Evolutionary conservation across 2,113 vertebrate species (phyloP).

Genomic region (Pseudorhombus dupliciocellatus): DNA sequence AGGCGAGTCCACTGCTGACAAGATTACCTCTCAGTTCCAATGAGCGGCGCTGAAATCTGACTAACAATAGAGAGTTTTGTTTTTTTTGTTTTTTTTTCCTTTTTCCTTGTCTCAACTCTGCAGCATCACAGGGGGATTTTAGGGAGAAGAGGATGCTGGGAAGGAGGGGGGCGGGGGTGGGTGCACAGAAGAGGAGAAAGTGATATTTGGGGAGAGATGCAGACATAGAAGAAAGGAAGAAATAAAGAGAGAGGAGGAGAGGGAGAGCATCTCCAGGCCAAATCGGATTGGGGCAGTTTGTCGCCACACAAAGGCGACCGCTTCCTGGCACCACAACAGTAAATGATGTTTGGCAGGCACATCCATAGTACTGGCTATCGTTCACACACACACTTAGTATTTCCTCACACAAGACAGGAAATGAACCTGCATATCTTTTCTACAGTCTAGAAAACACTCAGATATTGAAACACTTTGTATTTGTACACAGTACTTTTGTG

Average conservation of each 20-base stretch:
- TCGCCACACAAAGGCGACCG: conserved; percentile 68
- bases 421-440: neutral
- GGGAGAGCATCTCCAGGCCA: conserved; percentile 39
- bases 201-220: neutral
- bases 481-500: too few relatives aligned
- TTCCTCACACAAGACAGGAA: neutral
- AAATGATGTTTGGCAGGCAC: conserved; percentile 72
- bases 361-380: conserved; percentile 50
- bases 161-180: neutral
- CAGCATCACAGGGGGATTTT: conserved; percentile 32
- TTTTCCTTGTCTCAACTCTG: conserved; percentile 24
- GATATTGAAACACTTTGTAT: too few relatives aligned
- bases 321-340: conserved; percentile 67
- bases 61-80: conserved; percentile 18
- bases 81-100: too few relatives aligned
- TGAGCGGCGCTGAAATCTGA: conserved; percentile 31
- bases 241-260: neutral
- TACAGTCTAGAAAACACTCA: neutral
- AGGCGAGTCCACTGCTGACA: conserved; percentile 32
- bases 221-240: neutral
- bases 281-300: conserved; percentile 65
- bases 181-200: neutral
- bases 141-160: neutral
- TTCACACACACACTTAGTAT: conserved; percentile 23
- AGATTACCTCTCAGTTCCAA: conserved; percentile 47